phyloP scores from a whole-genome alignment of 2,888 invertebrate species.

The Pemphredon lugubris region DNA sequence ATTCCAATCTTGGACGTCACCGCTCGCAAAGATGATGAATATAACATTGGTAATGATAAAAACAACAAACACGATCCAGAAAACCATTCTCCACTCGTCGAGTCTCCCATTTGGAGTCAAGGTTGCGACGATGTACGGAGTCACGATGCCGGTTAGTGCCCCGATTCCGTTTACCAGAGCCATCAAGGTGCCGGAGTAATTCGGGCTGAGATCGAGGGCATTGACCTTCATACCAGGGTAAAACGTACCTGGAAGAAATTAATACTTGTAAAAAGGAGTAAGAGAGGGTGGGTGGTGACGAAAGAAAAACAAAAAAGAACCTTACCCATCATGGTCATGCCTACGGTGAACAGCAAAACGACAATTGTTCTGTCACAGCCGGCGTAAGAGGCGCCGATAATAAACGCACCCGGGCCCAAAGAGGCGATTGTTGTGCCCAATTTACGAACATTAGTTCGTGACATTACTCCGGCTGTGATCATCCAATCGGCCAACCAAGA shows the following conservation, averaged over 20 bases:
- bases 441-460: constrained; percentile 81
- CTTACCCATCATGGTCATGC: constrained; percentile 81
- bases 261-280: too few species aligned
- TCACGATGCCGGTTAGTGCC: constrained; percentile 87
- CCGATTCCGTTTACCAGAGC: constrained; percentile 85
- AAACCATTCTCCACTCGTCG: constrained; percentile 89
- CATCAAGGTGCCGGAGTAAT: constrained; percentile 82
- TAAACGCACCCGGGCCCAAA: constrained; percentile 81
- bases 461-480: constrained; percentile 74
- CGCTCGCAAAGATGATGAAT: constrained; percentile 88
- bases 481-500: constrained; percentile 80
- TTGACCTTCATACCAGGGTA: constrained; percentile 82
- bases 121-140: constrained; percentile 86
- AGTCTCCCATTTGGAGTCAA: constrained; percentile 81
- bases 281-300: neutral
- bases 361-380: constrained; percentile 79
- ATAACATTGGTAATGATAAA: constrained; percentile 86
- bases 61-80: constrained; percentile 89
- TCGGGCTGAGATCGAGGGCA: constrained; percentile 81
- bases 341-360: constrained; percentile 80
- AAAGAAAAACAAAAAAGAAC: neutral
- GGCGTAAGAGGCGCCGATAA: constrained; percentile 82
- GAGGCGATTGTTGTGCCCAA: constrained; percentile 82
- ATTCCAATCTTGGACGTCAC: constrained; percentile 90
- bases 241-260: constrained; percentile 72